Evolutionary conservation across 2,888 invertebrate genomes (phyloP).

Genomic region (Belgica antarctica): DNA sequence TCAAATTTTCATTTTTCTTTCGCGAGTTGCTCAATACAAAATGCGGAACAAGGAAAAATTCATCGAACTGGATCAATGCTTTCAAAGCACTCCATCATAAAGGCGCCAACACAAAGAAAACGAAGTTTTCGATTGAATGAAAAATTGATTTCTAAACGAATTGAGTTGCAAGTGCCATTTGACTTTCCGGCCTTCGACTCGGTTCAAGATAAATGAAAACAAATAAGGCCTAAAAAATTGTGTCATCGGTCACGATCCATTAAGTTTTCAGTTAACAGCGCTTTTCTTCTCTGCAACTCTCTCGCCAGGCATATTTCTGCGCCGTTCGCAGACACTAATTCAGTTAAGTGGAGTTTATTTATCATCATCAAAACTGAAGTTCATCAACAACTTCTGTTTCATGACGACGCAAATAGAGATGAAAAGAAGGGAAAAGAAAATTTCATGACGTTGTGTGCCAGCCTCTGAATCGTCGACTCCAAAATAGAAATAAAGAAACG

Average conservation of each 20-base stretch:
- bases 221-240: too few relatives aligned
- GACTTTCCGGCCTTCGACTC: too few relatives aligned
- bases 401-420: background rate
- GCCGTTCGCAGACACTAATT: conserved; percentile 13
- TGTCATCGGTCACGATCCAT: conserved; percentile 40
- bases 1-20: background rate
- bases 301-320: conserved; percentile 7
- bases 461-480: background rate
- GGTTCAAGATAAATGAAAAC: too few relatives aligned
- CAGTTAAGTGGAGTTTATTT: conserved; percentile 14
- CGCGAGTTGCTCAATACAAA: background rate
- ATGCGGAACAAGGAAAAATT: conserved; percentile 19
- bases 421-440: background rate
- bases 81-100: background rate
- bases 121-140: too few relatives aligned
- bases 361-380: conserved; percentile 8
- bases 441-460: conserved; percentile 13
- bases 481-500: background rate
- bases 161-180: conserved; percentile 17
- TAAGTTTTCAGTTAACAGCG: conserved; percentile 32
- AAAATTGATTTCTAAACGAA: conserved; percentile 18
- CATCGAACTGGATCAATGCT: conserved; percentile 13
- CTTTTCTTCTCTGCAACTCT: background rate
- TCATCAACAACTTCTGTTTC: background rate
- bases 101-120: too few relatives aligned